Evolutionary conservation across 2,113 vertebrate genomes (phyloP).

Genomic region (Xenus cinereus): DNA sequence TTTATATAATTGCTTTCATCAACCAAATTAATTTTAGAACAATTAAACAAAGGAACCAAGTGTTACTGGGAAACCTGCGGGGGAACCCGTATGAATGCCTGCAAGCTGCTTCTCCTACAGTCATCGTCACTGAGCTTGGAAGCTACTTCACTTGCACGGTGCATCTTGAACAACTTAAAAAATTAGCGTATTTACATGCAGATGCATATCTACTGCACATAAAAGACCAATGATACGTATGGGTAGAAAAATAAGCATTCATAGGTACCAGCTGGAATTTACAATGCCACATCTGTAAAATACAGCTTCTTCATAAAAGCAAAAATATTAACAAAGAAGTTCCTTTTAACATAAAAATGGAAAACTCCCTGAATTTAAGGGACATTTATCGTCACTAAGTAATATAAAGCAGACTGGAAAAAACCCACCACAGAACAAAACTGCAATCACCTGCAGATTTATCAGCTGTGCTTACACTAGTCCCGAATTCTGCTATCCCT

Average conservation of each 20-base stretch:
- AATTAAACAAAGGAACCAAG: neutral
- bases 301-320: neutral
- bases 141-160: neutral
- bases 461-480: neutral
- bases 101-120: neutral
- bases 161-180: neutral
- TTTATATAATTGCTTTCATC: neutral
- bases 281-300: neutral
- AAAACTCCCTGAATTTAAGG: neutral
- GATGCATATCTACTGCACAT: neutral
- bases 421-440: neutral
- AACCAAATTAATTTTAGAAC: neutral
- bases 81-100: neutral
- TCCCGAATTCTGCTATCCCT: neutral
- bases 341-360: neutral
- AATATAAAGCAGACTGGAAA: neutral
- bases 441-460: neutral
- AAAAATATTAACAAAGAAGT: neutral
- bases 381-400: neutral
- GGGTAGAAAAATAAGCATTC: neutral
- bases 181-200: neutral
- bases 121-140: neutral
- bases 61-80: neutral
- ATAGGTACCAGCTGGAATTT: neutral
- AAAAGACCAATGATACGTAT: neutral